Evolutionary conservation across 1,140 invertebrate species (phyloP).

Genomic region (Drosophila kohkoa): DNA sequence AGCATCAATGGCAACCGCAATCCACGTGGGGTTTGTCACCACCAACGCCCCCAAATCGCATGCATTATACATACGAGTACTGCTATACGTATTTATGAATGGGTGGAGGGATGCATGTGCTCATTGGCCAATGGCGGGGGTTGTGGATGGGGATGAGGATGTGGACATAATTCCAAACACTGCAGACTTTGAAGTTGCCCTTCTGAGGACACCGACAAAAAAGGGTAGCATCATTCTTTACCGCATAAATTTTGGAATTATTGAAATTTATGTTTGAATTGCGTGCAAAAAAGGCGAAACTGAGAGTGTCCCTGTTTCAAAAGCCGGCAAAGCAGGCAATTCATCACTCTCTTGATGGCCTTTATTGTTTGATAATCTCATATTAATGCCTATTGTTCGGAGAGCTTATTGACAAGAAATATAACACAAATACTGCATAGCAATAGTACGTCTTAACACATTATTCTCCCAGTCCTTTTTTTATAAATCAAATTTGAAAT

Average conservation of each 20-base stretch:
- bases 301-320: conserved; percentile 33
- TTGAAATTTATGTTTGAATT: conserved; percentile 75
- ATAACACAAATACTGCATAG: neutral
- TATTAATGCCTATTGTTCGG: conserved; percentile 29
- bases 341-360: conserved; percentile 44
- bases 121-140: conserved; percentile 24
- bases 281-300: neutral
- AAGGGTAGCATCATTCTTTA: conserved; percentile 50
- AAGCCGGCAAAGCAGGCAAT: conserved; percentile 27
- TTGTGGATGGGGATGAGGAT: neutral
- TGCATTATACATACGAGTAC: conserved; percentile 44
- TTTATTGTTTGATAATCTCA: conserved; percentile 57
- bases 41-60: conserved; percentile 18
- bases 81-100: conserved; percentile 31
- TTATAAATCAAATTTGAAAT: no score
- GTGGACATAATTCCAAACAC: conserved; percentile 36
- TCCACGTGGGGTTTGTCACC: conserved; percentile 57
- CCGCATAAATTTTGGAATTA: conserved; percentile 79
- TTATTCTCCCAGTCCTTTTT: neutral
- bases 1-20: conserved; percentile 63
- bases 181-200: conserved; percentile 71
- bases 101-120: conserved; percentile 22
- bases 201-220: conserved; percentile 10
- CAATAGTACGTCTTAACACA: neutral
- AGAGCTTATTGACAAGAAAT: neutral